Evolutionary conservation across 64 coral and sea anemone species (phyloP), one percentile per base, ranked within the genome.

Genomic region (Trachythela sp.): DNA sequence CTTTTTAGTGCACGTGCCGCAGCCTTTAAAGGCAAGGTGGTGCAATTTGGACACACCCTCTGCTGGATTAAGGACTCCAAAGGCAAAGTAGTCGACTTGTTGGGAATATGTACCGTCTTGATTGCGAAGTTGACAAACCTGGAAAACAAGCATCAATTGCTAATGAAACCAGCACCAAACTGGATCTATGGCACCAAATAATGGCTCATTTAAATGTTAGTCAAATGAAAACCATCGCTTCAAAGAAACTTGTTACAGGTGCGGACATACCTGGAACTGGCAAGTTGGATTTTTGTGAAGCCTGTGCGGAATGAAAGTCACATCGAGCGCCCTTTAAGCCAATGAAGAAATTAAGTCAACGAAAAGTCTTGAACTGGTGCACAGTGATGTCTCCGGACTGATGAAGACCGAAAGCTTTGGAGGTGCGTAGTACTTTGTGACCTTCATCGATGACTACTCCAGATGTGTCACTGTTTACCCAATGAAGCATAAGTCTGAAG

Each of bases 311-410:
- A 72, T 0, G 37, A 13, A 88, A 72, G 37, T 26, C 40, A 7
- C 87, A 88, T 27, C 9, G 87, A 24, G 40, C 59, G 38, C 87
- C 87, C 14, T 88, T 72, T 71, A 33, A 38, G 37, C 24, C 87
- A 71, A 35, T 88, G 56, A 58, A 88, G 64, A 88, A 27, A 88
- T 88, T 40, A 10, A 56, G 3, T 88, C 87, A 72, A 88, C 54
- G n/a, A 40, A 26, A 40, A 72, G 48, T n/a, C 60, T 88, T 31
- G 56, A 88, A 43, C 17, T 88, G 27, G 56, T 88, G 0, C 87
- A 71, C 59, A 76, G 60, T 39, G 58, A 88, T 71, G 59, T 76
- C 9, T 35, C 56, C 24, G 87, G 87, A 20, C 59, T 58, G 40
- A 71, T 88, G 87, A 80, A 39, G 20, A 80, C 75, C 35, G 75